Base-by-base conservation (phyloP, 2,888 invertebrate species). In the Opisthograptis luteolata region DNA sequence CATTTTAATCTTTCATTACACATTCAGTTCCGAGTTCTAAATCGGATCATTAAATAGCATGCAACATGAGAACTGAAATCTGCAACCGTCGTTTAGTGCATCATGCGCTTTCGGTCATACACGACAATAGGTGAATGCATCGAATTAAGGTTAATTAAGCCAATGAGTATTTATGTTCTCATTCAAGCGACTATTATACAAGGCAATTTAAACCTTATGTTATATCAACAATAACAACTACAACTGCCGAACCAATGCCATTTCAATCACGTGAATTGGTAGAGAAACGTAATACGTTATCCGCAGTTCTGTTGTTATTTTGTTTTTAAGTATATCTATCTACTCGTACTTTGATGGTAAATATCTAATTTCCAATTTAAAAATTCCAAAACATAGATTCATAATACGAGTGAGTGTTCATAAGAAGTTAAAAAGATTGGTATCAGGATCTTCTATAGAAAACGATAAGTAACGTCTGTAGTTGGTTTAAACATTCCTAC, bases 101-200 rank as follows among this genome's bases (percentile, higher is more conserved):
- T 48, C 68, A 62, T 66, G 60, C 66, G 61, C 73, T 70, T 68
- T 71, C 70, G 64, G 70, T 73, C 68, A 66, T 71, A 66, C 67
- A 68, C 62, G 53, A 73, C 71, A 71, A 72, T 73, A 63, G 62
- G 69, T 73, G 70, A 74, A 68, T 79, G 79, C 76, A 81, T 79
- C 73, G 79, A 84, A 84, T 85, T 81, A 83, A 80, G 77, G 81
- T 78, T 85, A 82, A 85, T 86, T 81, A 83, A 79, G 74, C 68
- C 81, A 82, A 84, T 81, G 70, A 70, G 68, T 69, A 74, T 77
- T 76, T 76, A 76, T 75, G 70, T 68, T 64, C 63, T 56, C 68
- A 69, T 63, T 62, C 49, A 58, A 58, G 50, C 54, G 53, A 51
- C 42, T 50, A 54, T 58, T 60, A 55, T 42, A 55, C 63, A 62